Base-by-base conservation (phyloP, 2,888 invertebrate species). In the Saturnia japonica region DNA sequence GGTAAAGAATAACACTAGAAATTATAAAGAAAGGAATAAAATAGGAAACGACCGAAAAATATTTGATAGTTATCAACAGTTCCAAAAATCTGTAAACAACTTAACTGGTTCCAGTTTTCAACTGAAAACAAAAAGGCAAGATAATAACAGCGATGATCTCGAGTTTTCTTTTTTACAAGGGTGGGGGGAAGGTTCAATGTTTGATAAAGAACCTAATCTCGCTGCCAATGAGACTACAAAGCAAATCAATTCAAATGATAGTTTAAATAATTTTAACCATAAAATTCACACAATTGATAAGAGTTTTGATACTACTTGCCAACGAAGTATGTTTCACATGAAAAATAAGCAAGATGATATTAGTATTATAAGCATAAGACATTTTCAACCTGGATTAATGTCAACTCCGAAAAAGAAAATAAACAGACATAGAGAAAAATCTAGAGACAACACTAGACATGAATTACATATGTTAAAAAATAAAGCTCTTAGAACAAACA, bases 341-440 rank as follows among this genome's bases (percentile, higher is more conserved):
- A 64, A 64, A 40, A 64, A 40, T n/a, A 40, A 7, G 9, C 34
- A 40, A 51, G 70, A 43, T 57, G 40, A 70, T 9, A 47, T 22
- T 12, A 47, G 60, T 60, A 16, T 68, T 40, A 19, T 28, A 43
- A 57, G 60, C 40, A 42, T 75, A 14, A 72, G 74, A 68, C 74
- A 83, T 68, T 91, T 91, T 74, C 78, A 78, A 43, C 90, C 90
- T 47, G 77, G 73, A 62, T 82, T 85, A 76, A 77, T 80, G 42
- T 91, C 91, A 0, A 91, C 91, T 16, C 91, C 90, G n/a, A 87
- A 82, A 78, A 73, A 72, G 14, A 60, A 68, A 60, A 68, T 72
- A 19, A 47, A 34, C 45, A 62, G 74, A 69, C 40, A 11, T 54
- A 54, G 67, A 70, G 42, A 71, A 51, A 51, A 12, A 60, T n/a